Percentiles rank a stretch among this genome's conserved stretches.
These are phyloP conservation scores for Chlorodrepanis virens DNA, from an alignment of 2,113 vertebrate species.

Conservation along the genomic window DNA sequence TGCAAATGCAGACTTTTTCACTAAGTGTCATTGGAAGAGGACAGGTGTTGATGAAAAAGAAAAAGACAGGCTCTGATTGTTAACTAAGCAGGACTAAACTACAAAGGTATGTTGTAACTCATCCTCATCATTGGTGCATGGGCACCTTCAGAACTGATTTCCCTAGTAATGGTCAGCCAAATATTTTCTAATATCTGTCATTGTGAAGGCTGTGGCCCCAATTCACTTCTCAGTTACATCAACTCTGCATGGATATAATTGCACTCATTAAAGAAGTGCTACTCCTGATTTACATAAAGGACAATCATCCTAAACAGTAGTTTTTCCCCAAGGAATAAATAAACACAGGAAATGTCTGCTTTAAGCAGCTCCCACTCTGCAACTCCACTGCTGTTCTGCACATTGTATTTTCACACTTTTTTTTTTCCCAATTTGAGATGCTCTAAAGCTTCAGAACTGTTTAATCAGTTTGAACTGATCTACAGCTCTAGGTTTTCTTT, in stretches of 20 bases:
- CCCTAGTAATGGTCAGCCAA: not conserved
- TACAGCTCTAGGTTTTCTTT: not conserved
- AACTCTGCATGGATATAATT: not conserved
- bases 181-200: not conserved
- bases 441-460: constrained; percentile 14
- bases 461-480: constrained; percentile 26
- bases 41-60: not conserved
- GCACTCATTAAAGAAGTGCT: constrained; percentile 11
- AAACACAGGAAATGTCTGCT: not conserved
- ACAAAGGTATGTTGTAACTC: not conserved
- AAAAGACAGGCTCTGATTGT: not conserved
- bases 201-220: not conserved
- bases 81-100: not conserved
- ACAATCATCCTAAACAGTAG: not conserved
- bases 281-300: constrained; percentile 18
- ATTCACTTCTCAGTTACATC: not conserved
- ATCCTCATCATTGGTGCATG: not conserved
- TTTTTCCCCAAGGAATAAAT: not conserved
- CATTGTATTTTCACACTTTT: not conserved
- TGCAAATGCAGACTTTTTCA: not conserved
- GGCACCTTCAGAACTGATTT: not conserved
- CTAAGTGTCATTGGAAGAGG: not conserved
- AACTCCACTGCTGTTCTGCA: not conserved
- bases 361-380: not conserved
- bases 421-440: not conserved